Evolutionary conservation across 2,888 invertebrate genomes (phyloP), one percentile per base, ranked within the genome.

Genomic region (Scotopteryx bipunctaria): DNA sequence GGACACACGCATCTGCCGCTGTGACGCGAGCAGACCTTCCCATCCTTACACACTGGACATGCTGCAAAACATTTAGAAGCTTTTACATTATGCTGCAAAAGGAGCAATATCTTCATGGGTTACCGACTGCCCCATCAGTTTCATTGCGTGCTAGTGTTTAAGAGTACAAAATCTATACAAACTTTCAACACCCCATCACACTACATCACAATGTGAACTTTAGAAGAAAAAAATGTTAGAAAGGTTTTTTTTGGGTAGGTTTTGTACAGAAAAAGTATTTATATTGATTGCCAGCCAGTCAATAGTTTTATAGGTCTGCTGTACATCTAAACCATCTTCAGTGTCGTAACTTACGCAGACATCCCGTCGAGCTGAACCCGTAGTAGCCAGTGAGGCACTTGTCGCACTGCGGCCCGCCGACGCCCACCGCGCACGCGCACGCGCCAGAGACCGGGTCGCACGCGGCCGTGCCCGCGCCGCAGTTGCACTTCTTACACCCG

Each of bases 1-100:
- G 99, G 98, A 73, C 99, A 99, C 52, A 97, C 94, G 83, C 99
- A 99, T 50, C 96, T 94, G 0, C 99, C 99, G 41, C 94, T 96
- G 60, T 93, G 92, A 0, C 95, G 93, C 69, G 99, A 97, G 76
- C 99, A 99, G 45, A 97, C 93, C 76, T 97, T 97, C 3, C 97
- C 98, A 16, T 94, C 93, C 45, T 93, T 92, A 75, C 97, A 97
- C 0, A 91, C 83, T 8, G 96, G 95, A 72, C 97, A 97, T 27
- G 91, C 95, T 95, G 81, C 3, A 8, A 17, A 50, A 59, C 17
- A 8, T n/a, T n/a, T n/a, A n/a, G n/a, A n/a, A n/a, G n/a, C n/a
- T n/a, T n/a, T n/a, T n/a, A n/a, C n/a, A n/a, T n/a, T n/a, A n/a
- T n/a, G n/a, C n/a, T n/a, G n/a, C n/a, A n/a, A n/a, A n/a, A n/a